phyloP scores from a whole-genome alignment of 2,113 vertebrate genomes.

The Cephalopholis sonnerati region DNA sequence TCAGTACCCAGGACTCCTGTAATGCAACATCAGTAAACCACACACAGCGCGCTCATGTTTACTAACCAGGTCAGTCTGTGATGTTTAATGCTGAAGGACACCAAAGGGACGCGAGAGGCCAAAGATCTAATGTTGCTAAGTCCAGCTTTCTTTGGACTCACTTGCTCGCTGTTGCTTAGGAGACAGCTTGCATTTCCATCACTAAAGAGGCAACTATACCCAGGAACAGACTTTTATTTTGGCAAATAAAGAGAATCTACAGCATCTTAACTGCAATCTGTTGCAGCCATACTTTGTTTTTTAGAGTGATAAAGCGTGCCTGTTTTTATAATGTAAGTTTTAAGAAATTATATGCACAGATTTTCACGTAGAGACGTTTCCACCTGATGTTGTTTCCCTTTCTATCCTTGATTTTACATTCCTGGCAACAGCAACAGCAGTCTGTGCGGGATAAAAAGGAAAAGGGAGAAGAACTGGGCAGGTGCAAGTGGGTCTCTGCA shows the following conservation, averaged over 20 bases:
- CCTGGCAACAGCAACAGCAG: background rate
- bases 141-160: slow-evolving; percentile 43
- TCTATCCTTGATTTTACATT: slow-evolving; percentile 4
- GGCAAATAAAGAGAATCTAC: slow-evolving; percentile 23
- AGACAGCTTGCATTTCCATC: slow-evolving; percentile 42
- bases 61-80: slow-evolving; percentile 57
- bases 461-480: background rate
- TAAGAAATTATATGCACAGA: background rate
- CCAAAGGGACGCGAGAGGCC: slow-evolving; percentile 46
- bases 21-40: slow-evolving; percentile 47
- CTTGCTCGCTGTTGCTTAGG: slow-evolving; percentile 56
- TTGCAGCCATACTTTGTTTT: slow-evolving; percentile 9
- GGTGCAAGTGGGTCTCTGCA: slow-evolving; percentile 5
- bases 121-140: slow-evolving; percentile 50
- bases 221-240: background rate
- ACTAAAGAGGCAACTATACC: slow-evolving; percentile 1
- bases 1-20: background rate
- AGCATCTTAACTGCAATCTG: slow-evolving; percentile 38
- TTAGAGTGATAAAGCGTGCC: slow-evolving; percentile 13
- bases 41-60: slow-evolving; percentile 44
- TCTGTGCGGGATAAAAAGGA: background rate
- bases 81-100: slow-evolving; percentile 56
- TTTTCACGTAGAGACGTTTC: background rate
- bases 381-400: background rate
- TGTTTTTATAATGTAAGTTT: background rate